Base-by-base conservation (phyloP, 92 coral and sea anemone genomes). In the Virgularia gustaviana region DNA sequence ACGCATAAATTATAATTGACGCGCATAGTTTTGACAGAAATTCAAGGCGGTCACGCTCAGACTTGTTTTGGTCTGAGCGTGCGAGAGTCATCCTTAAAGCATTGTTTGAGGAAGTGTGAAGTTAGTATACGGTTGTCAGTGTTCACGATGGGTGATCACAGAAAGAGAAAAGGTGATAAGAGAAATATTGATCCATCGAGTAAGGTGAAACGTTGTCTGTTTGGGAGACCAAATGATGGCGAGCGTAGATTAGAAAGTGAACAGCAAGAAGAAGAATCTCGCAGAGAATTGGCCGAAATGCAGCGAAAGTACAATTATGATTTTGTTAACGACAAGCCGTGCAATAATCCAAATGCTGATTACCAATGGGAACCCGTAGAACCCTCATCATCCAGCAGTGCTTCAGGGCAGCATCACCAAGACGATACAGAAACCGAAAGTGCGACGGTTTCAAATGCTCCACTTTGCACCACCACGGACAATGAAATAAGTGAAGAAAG, bases 331-430 rank as follows among this genome's bases (percentile, higher is more conserved):
- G 85, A 71, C 42, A 49, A 86, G 65, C 91, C 91, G 28, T 76
- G 89, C 15, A 82, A 77, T 23, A 28, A 31, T 45, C 9, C 15
- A 0, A 67, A 67, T 47, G 90, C 96, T 24, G 70, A 90, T 19
- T 91, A 72, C 61, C 83, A 78, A n/a, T 87, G 89, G 88, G 83
- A 91, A 49, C 72, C 87, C 25, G 88, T 91, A 24, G 92, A 87
- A 32, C 12, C 27, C 18, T 67, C n/a, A n/a, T n/a, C n/a, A n/a
- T n/a, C n/a, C n/a, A n/a, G n/a, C n/a, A n/a, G n/a, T n/a, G n/a
- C n/a, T n/a, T n/a, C n/a, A n/a, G n/a, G n/a, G n/a, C n/a, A n/a
- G n/a, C n/a, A n/a, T n/a, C n/a, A n/a, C n/a, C n/a, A n/a, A n/a
- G n/a, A n/a, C n/a, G n/a, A n/a, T n/a, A n/a, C n/a, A n/a, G n/a